Evolutionary conservation across 2,113 vertebrate genomes (phyloP).

Genomic region (Talpa occidentalis): DNA sequence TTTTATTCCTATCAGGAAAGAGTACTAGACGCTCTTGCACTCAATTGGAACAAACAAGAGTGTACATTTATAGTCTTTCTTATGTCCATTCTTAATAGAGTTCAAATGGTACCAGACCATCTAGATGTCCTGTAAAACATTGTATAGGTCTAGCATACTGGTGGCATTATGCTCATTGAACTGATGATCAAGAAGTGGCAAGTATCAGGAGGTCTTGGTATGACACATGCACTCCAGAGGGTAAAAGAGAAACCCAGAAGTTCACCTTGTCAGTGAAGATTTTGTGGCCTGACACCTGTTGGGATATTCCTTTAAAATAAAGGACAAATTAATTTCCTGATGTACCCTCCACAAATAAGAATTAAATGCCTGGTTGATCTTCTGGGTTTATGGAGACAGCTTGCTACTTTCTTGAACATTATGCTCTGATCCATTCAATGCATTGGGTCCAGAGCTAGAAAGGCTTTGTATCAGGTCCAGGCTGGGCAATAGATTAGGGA

Average conservation of each 20-base stretch:
- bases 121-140: background rate
- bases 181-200: background rate
- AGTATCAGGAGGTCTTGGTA: background rate
- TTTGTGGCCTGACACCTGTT: background rate
- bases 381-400: background rate
- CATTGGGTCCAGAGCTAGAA: background rate
- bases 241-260: background rate
- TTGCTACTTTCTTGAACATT: background rate
- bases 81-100: background rate
- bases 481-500: background rate
- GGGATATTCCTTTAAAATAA: background rate
- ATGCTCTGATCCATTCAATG: background rate
- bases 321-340: background rate
- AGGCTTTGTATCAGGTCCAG: background rate
- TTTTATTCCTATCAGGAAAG: background rate
- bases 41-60: background rate
- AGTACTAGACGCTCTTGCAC: background rate
- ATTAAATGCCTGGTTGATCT: background rate
- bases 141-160: background rate
- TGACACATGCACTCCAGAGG: background rate
- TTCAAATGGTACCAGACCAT: background rate
- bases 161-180: background rate
- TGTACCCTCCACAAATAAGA: background rate
- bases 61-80: background rate
- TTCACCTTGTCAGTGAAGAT: background rate